Evolutionary conservation across 1,140 invertebrate genomes (phyloP).

Genomic region (Ceratina japonica): DNA sequence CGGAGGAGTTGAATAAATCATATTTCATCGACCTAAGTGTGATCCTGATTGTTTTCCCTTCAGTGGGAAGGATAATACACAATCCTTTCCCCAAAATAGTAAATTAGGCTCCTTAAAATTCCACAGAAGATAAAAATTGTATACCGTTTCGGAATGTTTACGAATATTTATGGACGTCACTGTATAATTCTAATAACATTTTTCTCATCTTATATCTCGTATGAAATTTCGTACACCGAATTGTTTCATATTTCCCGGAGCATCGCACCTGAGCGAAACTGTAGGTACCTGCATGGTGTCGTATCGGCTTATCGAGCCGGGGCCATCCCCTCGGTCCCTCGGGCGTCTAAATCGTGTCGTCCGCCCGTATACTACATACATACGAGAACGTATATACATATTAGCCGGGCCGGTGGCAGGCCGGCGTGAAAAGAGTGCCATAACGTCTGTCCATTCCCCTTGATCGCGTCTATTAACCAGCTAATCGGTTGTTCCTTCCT

Average conservation of each 20-base stretch:
- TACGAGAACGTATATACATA: not conserved
- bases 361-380: conserved; percentile 21
- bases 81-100: too few relatives aligned
- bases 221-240: not conserved
- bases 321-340: not conserved
- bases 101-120: too few relatives aligned
- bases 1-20: too few relatives aligned
- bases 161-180: too few relatives aligned
- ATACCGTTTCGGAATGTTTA: too few relatives aligned
- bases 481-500: conserved; percentile 10
- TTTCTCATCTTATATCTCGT: too few relatives aligned
- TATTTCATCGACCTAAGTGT: too few relatives aligned
- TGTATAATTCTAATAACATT: too few relatives aligned
- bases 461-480: not conserved
- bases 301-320: conserved; percentile 13
- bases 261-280: not conserved
- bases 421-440: conserved; percentile 14
- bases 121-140: too few relatives aligned
- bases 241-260: not conserved
- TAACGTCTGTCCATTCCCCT: not conserved
- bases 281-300: conserved; percentile 37
- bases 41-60: too few relatives aligned
- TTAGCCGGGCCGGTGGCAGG: not conserved
- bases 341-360: conserved; percentile 9
- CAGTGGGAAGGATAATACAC: too few relatives aligned